phyloP scores from a whole-genome alignment of 2,888 invertebrate genomes.

The Lycocerus yunnanus region DNA sequence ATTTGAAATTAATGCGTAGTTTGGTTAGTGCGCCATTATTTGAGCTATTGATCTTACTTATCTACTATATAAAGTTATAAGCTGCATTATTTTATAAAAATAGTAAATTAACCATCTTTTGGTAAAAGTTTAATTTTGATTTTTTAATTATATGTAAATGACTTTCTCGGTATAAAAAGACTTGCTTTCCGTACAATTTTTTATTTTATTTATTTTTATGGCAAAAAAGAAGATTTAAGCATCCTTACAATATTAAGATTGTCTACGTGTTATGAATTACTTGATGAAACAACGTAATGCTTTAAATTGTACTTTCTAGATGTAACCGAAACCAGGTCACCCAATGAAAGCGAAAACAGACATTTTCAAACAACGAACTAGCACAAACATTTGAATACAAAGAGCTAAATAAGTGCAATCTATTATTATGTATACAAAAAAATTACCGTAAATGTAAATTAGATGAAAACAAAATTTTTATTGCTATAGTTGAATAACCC shows the following conservation, averaged over 20 bases:
- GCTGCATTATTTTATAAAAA: too few relatives aligned
- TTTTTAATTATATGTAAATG: too few relatives aligned
- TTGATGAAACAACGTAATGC: conserved; percentile 37
- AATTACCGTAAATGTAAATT: conserved; percentile 18
- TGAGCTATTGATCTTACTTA: not conserved
- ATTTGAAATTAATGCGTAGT: not conserved
- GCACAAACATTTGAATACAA: conserved; percentile 52
- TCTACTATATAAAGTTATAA: not conserved
- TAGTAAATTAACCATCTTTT: too few relatives aligned
- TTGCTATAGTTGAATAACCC: not conserved
- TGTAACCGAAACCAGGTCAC: conserved; percentile 55
- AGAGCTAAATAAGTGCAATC: conserved; percentile 38
- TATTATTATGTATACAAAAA: conserved; percentile 27
- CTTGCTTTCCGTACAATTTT: not conserved
- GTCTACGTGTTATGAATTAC: conserved; percentile 30
- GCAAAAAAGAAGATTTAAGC: not conserved
- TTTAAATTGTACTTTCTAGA: conserved; percentile 53
- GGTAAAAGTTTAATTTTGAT: too few relatives aligned
- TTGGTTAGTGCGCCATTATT: not conserved
- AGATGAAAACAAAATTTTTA: conserved; percentile 14
- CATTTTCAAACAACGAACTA: conserved; percentile 49
- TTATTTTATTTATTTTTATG: not conserved
- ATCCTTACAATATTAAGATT: not conserved
- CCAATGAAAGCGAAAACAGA: conserved; percentile 54
- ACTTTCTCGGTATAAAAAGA: too few relatives aligned